These are phyloP conservation scores for Corvus hawaiiensis DNA, from an alignment of 2,113 vertebrate species.

Conservation along the genomic window DNA sequence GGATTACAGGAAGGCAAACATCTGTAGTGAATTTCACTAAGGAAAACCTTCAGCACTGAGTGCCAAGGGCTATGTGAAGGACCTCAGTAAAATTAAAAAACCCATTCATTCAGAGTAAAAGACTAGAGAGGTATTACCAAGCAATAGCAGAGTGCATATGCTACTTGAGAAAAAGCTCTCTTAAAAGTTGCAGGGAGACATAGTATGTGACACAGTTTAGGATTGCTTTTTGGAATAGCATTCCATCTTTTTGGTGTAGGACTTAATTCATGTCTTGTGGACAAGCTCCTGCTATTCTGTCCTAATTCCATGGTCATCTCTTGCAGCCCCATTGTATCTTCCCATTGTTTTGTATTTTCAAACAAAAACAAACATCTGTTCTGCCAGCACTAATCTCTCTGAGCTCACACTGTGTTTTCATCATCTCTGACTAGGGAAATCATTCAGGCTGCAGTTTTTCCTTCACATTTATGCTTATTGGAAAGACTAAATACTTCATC, in stretches of 20 bases:
- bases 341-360: neutral
- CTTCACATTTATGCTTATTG: neutral
- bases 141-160: neutral
- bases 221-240: neutral
- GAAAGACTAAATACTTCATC: neutral
- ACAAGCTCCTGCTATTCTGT: neutral
- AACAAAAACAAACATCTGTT: neutral
- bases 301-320: neutral
- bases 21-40: neutral
- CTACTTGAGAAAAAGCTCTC: neutral
- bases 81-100: neutral
- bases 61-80: neutral
- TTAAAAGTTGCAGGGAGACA: neutral
- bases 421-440: neutral
- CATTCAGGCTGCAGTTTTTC: neutral
- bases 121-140: neutral
- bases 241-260: neutral
- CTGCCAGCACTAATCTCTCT: neutral
- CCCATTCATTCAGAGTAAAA: neutral
- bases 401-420: neutral
- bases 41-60: neutral
- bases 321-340: neutral
- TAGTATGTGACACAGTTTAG: neutral
- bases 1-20: neutral
- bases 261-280: neutral